Conservation (phyloP, 2,113 vertebrate genomes). For the Caloenas nicobarica region DNA sequence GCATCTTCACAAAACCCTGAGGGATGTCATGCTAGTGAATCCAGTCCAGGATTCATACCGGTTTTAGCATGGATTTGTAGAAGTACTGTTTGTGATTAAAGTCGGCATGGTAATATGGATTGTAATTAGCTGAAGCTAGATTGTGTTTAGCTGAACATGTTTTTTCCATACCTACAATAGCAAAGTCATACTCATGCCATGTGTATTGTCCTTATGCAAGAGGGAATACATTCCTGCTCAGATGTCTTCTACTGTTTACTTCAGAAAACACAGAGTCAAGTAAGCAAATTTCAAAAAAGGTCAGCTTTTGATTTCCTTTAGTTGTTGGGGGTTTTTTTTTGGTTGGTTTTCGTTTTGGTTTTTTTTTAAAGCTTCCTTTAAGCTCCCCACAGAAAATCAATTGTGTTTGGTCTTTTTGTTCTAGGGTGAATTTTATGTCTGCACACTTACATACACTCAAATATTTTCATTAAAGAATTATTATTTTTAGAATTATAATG, state of each 20-base stretch:
- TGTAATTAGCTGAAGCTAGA: background rate
- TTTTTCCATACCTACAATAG: background rate
- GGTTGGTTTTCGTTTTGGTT: background rate
- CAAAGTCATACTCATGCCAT: background rate
- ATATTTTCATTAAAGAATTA: slow-evolving; percentile 65
- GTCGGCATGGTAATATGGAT: background rate
- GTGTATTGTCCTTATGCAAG: background rate
- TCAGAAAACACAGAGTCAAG: background rate
- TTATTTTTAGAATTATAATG: slow-evolving; percentile 67
- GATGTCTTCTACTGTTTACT: background rate
- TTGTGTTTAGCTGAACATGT: background rate
- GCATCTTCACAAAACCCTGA: background rate
- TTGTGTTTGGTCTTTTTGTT: background rate
- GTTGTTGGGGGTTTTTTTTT: background rate
- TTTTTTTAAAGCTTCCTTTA: background rate
- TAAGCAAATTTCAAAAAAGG: slow-evolving; percentile 16
- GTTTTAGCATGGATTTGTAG: background rate
- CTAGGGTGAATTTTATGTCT: slow-evolving; percentile 14
- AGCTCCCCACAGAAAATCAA: background rate
- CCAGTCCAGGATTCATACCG: background rate
- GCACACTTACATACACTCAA: slow-evolving; percentile 15
- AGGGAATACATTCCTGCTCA: background rate
- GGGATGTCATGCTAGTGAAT: background rate
- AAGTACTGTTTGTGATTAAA: background rate
- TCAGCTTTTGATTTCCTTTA: slow-evolving; percentile 32